Evolutionary conservation across 2,113 vertebrate genomes (phyloP).

Genomic region (human): DNA sequence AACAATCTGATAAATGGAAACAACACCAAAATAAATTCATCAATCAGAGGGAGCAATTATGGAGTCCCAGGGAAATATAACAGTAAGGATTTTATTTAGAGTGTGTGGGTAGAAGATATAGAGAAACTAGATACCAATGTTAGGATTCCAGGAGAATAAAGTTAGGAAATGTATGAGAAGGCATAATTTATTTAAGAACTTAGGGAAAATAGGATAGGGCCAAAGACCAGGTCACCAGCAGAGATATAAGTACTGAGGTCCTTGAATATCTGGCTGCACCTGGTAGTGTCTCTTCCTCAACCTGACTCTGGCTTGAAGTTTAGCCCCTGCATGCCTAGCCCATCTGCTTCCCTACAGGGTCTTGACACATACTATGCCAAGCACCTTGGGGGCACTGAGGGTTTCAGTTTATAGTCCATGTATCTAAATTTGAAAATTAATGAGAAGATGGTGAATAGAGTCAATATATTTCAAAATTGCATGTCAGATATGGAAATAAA

Average conservation of each 20-base stretch:
- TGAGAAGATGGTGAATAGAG: background rate
- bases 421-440: conserved; percentile 29
- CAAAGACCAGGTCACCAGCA: conserved; percentile 8
- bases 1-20: background rate
- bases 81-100: conserved; percentile 17
- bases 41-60: background rate
- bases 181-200: background rate
- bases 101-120: background rate
- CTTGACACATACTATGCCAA: conserved; percentile 50
- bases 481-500: background rate
- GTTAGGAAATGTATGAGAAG: background rate
- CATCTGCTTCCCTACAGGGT: conserved; percentile 43
- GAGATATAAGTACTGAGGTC: background rate
- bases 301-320: conserved; percentile 28
- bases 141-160: background rate
- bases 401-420: background rate
- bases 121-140: background rate
- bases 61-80: background rate
- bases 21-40: conserved; percentile 4
- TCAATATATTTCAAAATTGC: conserved; percentile 14
- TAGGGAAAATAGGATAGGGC: background rate
- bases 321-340: background rate
- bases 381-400: background rate
- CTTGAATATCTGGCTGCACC: background rate
- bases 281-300: conserved; percentile 33